A percentile compares a stretch with the other conserved stretches of the same genome.
Conservation (phyloP, 2,797 vertebrate species). For the Hydrophis major region DNA sequence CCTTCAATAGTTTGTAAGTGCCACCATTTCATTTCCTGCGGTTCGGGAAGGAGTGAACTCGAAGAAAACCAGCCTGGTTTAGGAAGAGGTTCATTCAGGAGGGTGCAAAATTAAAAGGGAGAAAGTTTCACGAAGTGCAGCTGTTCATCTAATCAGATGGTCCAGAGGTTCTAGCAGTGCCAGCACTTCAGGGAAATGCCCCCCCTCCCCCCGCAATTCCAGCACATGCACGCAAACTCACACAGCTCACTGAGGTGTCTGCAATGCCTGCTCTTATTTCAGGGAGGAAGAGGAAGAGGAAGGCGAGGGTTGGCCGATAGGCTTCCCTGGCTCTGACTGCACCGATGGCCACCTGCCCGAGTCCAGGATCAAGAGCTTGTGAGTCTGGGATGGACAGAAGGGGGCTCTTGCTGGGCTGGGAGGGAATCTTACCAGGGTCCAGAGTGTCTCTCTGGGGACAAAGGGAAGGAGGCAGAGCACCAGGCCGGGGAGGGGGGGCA, state of each 20-base stretch:
- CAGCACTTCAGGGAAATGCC: neutral
- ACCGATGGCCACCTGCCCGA: conserved; percentile 73
- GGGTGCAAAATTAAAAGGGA: neutral
- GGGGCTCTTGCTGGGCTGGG: no score
- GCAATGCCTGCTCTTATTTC: conserved; percentile 20
- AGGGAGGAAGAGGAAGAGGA: conserved; percentile 83
- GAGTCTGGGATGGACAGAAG: conserved; percentile 66
- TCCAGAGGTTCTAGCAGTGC: neutral
- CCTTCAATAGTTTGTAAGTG: neutral
- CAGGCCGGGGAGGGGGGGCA: neutral
- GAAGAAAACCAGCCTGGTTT: neutral
- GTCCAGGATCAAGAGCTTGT: conserved; percentile 90
- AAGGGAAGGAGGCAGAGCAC: neutral
- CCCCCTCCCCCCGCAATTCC: neutral
- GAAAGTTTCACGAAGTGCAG: neutral
- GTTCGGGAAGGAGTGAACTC: neutral
- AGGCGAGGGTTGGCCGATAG: conserved; percentile 70
- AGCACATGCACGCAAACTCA: neutral
- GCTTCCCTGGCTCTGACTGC: conserved; percentile 58
- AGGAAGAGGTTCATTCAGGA: neutral
- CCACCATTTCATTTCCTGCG: neutral
- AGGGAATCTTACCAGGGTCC: neutral
- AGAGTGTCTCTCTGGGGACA: neutral
- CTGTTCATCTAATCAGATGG: neutral
- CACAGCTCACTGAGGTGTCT: neutral